Evolutionary conservation across 2,888 invertebrate species (phyloP), one percentile per base, ranked within the genome.

Genomic region (Orthosia cruda): DNA sequence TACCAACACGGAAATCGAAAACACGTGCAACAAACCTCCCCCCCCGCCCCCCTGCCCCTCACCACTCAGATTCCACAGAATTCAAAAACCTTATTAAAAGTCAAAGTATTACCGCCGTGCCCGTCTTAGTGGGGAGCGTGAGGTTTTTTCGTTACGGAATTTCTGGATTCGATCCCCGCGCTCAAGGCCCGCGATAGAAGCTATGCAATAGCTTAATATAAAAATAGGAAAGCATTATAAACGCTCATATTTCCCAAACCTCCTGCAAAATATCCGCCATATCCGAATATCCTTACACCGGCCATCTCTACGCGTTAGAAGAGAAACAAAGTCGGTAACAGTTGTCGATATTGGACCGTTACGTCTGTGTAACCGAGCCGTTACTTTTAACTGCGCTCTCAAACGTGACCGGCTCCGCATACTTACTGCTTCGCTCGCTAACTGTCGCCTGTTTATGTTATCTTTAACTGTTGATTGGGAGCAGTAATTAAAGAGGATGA

Each of bases 361-460:
- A 89, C 90, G 88, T 91, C 88, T 89, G 86, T 88, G 86, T 89
- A 85, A 90, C 91, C 85, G 87, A 89, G 89, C 89, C 89, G 91
- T 89, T 84, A 88, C 88, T 86, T 91, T 91, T 91, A 90, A 90
- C 88, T 87, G 90, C 89, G 89, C 66, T 73, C 64, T 74, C 81
- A 81, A 83, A 85, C 86, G 85, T 73, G 83, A 85, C 77, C 86
- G 67, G 85, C 66, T 85, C 88, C 83, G 84, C 83, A 89, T 82
- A 77, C 84, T 71, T 68, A 74, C 83, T 64, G 74, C 64, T 32
- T 61, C 52, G 52, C 45, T 61, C 55, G 55, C 32, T 78, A 84
- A 75, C 85, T 66, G 81, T 57, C 68, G 23, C 20, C 59, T 72
- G 73, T 70, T 78, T 71, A 76, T 82, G 77, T 82, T 85, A 87